A percentile compares a stretch with the other conserved stretches of the same genome.
Evolutionary conservation across 2,888 invertebrate genomes (phyloP).

Genomic region (Rhamnusium bicolor): DNA sequence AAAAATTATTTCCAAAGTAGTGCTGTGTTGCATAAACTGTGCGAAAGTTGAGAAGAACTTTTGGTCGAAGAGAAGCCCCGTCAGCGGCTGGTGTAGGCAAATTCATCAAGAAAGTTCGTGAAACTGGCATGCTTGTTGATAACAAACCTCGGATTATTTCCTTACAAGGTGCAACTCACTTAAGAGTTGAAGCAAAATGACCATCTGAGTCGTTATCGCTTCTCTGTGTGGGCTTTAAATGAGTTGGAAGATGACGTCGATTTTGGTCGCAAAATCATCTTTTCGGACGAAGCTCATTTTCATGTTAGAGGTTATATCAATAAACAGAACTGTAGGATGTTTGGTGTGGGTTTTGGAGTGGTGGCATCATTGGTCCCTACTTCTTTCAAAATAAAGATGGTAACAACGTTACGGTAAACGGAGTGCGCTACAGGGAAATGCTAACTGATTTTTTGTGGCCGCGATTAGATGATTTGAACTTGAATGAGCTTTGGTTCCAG

Average conservation of each 20-base stretch:
- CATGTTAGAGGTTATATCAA: background rate
- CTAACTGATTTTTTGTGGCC: slow-evolving; percentile 14
- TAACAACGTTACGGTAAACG: slow-evolving; percentile 33
- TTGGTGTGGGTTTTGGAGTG: slow-evolving; percentile 27
- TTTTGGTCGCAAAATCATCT: background rate
- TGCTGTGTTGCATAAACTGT: slow-evolving; percentile 1
- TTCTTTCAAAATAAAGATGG: slow-evolving; percentile 20
- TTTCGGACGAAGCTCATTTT: background rate
- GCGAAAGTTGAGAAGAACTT: background rate
- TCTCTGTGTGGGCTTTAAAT: slow-evolving; percentile 21
- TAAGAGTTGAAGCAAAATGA: background rate
- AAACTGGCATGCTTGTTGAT: background rate
- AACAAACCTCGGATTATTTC: slow-evolving; percentile 3
- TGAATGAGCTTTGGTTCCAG: too few species aligned
- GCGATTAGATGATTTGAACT: slow-evolving; percentile 4
- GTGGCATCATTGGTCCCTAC: slow-evolving; percentile 29
- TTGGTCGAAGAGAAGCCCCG: background rate
- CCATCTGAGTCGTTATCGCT: background rate
- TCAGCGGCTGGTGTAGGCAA: background rate
- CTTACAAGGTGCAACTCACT: slow-evolving; percentile 1
- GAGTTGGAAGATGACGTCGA: too few species aligned
- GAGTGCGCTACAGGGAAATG: slow-evolving; percentile 30
- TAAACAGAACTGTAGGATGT: background rate
- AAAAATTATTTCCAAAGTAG: background rate
- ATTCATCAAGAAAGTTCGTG: slow-evolving; percentile 5